Conservation (phyloP, 1,140 invertebrate genomes). For the Rhyzopertha dominica region DNA sequence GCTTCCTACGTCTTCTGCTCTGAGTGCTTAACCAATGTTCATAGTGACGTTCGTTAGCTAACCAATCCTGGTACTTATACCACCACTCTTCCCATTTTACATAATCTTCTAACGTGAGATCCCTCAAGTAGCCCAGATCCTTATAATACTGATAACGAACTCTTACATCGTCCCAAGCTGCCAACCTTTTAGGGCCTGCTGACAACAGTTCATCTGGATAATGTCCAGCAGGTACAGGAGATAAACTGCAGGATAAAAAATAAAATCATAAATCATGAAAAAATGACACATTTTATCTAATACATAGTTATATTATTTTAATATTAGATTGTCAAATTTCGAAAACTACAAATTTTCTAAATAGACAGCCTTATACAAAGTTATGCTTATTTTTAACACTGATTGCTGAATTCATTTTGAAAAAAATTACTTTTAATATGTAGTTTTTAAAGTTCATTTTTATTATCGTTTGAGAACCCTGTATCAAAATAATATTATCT, state of each 20-base stretch:
- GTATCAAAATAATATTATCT: too few species aligned
- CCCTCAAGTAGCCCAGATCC: constrained; percentile 74
- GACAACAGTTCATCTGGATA: constrained; percentile 69
- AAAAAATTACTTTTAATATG: too few species aligned
- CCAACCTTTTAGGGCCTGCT: constrained; percentile 64
- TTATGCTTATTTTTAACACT: too few species aligned
- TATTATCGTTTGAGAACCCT: too few species aligned
- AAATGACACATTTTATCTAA: not conserved
- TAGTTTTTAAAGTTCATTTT: too few species aligned
- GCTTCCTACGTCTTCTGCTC: constrained; percentile 46
- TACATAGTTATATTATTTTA: not conserved
- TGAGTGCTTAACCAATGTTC: constrained; percentile 64
- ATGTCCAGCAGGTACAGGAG: constrained; percentile 67
- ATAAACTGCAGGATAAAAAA: constrained; percentile 46
- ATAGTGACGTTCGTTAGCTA: constrained; percentile 76
- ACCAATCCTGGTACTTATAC: constrained; percentile 88
- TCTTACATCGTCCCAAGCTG: constrained; percentile 78
- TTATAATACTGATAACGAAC: constrained; percentile 83
- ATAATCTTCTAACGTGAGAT: constrained; percentile 74
- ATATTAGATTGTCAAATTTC: not conserved
- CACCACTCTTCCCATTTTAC: constrained; percentile 92
- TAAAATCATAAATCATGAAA: too few species aligned
- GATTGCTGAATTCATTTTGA: too few species aligned
- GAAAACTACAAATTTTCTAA: too few species aligned
- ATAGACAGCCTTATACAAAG: too few species aligned